Percentiles rank a stretch among this genome's conserved stretches.
phyloP scores from a whole-genome alignment of 2,113 vertebrate species.

The Cyanoramphus novaezelandiae region DNA sequence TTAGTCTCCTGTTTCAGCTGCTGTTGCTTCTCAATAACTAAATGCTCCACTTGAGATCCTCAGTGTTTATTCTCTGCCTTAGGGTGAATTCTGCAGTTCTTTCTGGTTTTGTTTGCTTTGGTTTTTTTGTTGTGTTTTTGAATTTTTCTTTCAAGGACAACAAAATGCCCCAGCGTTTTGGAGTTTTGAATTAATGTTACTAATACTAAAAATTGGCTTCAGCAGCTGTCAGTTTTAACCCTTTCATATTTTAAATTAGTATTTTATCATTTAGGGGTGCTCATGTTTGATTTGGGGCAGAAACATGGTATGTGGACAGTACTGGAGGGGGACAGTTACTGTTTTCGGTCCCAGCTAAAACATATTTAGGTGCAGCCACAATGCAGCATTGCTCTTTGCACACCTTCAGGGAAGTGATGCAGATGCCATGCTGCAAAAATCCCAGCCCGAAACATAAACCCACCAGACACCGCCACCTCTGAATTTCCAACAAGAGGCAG shows the following conservation, averaged over 20 bases:
- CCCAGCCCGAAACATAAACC: background rate
- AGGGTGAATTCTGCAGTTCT: conserved; percentile 12
- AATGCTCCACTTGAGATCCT: conserved; percentile 37
- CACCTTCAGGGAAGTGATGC: background rate
- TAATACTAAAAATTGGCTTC: conserved; percentile 27
- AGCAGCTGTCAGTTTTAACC: background rate
- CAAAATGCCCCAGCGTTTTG: background rate
- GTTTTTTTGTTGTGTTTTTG: background rate
- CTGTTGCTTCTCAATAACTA: background rate
- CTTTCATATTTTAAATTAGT: background rate
- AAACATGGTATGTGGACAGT: background rate
- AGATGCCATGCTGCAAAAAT: background rate
- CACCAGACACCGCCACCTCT: background rate
- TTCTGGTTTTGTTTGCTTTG: conserved; percentile 14
- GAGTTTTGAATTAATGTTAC: conserved; percentile 2
- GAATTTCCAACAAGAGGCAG: background rate
- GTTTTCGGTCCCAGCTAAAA: background rate
- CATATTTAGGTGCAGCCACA: background rate
- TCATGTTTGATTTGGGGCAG: background rate
- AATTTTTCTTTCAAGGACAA: background rate
- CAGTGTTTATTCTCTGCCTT: background rate
- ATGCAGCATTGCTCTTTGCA: background rate
- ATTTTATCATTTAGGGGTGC: background rate
- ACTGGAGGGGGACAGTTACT: background rate
- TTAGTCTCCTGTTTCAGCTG: conserved; percentile 5